A percentile compares a stretch with the other conserved stretches of the same genome.
Evolutionary conservation across 2,888 invertebrate genomes (phyloP).

Genomic region (Himalopsyche tibetana): DNA sequence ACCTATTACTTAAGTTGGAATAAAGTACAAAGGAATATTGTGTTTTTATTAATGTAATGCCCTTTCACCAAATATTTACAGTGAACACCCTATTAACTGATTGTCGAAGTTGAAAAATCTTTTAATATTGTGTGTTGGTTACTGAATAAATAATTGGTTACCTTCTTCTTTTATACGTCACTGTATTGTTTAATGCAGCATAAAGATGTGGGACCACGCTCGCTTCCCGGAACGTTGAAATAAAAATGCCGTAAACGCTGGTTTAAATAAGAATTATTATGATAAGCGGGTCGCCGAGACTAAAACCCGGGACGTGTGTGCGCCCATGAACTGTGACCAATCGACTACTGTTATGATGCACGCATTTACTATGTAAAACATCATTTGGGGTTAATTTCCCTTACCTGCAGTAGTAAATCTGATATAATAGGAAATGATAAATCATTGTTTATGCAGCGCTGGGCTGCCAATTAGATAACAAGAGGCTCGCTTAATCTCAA

Average conservation of each 20-base stretch:
- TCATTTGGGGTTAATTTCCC: neutral
- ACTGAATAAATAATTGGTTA: slow-evolving; percentile 5
- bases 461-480: no score
- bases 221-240: slow-evolving; percentile 64
- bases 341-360: neutral
- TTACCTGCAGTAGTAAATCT: neutral
- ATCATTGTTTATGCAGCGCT: no score
- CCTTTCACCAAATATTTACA: no score
- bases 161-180: neutral
- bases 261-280: slow-evolving; percentile 65
- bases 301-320: slow-evolving; percentile 62
- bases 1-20: no score
- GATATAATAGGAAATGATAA: no score
- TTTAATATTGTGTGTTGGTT: neutral
- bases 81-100: no score
- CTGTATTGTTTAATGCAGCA: slow-evolving; percentile 61
- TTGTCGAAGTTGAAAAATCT: no score
- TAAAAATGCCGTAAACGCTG: slow-evolving; percentile 64
- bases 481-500: no score
- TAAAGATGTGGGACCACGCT: slow-evolving; percentile 64
- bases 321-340: slow-evolving; percentile 59
- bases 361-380: neutral
- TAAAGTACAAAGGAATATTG: no score
- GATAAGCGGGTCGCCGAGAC: slow-evolving; percentile 62
- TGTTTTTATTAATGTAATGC: no score